These are phyloP conservation scores for Xanthorhoe designata DNA, from an alignment of 2,888 invertebrate species.

Conservation along the genomic window DNA sequence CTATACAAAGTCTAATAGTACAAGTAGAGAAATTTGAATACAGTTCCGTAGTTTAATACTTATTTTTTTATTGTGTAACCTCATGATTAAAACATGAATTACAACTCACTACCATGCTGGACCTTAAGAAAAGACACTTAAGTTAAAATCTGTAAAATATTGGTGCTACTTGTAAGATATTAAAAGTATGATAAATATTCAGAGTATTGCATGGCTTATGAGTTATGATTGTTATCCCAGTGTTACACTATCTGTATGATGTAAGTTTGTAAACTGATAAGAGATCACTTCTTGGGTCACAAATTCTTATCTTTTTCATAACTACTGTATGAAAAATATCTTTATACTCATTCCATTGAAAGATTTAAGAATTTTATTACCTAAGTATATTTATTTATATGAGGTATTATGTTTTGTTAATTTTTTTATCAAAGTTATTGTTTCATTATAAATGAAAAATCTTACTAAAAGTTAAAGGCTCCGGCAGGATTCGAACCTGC, in stretches of 20 bases:
- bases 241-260: not conserved
- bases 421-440: too few relatives aligned
- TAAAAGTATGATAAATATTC: too few relatives aligned
- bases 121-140: not conserved
- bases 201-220: too few relatives aligned
- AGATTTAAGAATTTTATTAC: not conserved
- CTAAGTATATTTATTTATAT: too few relatives aligned
- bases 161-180: too few relatives aligned
- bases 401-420: too few relatives aligned
- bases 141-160: not conserved
- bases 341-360: not conserved
- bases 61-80: not conserved
- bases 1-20: not conserved
- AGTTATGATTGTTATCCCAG: too few relatives aligned
- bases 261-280: constrained; percentile 26
- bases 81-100: constrained; percentile 1
- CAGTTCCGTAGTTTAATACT: not conserved
- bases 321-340: not conserved
- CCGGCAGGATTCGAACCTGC: too few relatives aligned
- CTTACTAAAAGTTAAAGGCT: too few relatives aligned
- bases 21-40: not conserved
- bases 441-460: too few relatives aligned
- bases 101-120: not conserved
- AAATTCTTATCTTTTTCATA: constrained; percentile 21
- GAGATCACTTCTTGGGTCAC: constrained; percentile 32